Evolutionary conservation across 1,140 invertebrate species (phyloP).

Genomic region (Euura lappo): DNA sequence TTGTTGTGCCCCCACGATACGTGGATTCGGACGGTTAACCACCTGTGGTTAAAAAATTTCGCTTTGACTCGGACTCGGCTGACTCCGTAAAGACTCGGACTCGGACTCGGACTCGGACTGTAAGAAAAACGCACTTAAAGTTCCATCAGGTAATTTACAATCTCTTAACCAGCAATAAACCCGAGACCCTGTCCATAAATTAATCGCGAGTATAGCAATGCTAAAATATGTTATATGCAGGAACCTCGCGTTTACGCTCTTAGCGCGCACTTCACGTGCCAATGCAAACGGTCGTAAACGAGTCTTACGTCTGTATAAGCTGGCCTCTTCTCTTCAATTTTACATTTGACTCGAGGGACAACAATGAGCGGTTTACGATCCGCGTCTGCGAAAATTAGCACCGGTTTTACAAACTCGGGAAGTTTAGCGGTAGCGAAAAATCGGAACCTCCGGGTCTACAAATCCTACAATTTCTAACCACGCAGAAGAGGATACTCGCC

Average conservation of each 20-base stretch:
- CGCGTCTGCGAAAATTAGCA: too few species aligned
- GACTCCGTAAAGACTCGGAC: too few species aligned
- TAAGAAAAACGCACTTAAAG: conserved; percentile 2
- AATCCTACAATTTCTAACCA: background rate
- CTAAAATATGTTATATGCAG: background rate
- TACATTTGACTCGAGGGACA: background rate
- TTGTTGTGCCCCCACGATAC: conserved; percentile 14
- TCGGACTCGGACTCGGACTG: background rate
- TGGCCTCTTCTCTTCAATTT: background rate
- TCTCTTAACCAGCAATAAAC: background rate
- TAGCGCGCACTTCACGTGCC: conserved; percentile 6
- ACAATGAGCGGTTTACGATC: too few species aligned
- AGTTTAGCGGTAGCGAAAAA: too few species aligned
- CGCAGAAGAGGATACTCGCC: background rate
- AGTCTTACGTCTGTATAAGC: background rate
- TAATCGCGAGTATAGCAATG: background rate
- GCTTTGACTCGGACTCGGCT: background rate
- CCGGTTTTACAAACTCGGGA: too few species aligned
- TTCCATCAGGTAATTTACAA: background rate
- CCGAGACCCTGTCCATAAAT: conserved; percentile 4
- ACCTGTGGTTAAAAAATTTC: conserved; percentile 5
- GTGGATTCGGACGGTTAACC: background rate
- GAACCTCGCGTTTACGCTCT: background rate
- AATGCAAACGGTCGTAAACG: conserved; percentile 1
- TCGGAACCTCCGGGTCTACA: too few species aligned